Evolutionary conservation across 2,797 vertebrate species (phyloP).

Genomic region (Nannoperca obscura): DNA sequence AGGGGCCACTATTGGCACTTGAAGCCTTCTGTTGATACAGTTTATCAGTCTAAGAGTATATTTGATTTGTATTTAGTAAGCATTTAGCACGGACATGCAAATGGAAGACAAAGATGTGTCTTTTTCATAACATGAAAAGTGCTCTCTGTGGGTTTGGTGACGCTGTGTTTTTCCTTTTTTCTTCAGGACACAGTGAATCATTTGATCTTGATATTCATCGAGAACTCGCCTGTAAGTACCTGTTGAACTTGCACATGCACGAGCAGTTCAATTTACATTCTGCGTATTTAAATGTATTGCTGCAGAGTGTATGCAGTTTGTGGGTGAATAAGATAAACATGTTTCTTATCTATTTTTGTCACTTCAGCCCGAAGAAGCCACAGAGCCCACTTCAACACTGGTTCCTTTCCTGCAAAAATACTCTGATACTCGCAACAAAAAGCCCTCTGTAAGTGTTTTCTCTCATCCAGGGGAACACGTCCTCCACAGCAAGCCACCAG

Average conservation of each 20-base stretch:
- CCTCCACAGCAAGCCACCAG: neutral
- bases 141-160: neutral
- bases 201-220: conserved; percentile 94
- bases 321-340: neutral
- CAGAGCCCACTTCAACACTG: conserved; percentile 89
- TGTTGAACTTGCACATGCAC: neutral
- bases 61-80: conserved; percentile 10
- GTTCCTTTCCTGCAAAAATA: conserved; percentile 97
- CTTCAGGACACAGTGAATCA: conserved; percentile 96
- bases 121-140: conserved; percentile 7
- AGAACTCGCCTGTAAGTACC: conserved; percentile 93
- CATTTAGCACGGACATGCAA: conserved; percentile 14
- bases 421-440: conserved; percentile 92
- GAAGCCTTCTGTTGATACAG: neutral
- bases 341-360: neutral
- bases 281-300: conserved; percentile 7
- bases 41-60: neutral
- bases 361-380: conserved; percentile 91
- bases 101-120: neutral
- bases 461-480: neutral
- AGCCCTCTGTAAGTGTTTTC: conserved; percentile 88
- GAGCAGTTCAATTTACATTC: neutral
- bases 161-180: conserved; percentile 38
- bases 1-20: conserved; percentile 10
- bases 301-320: conserved; percentile 2